These are phyloP conservation scores for Sitobion miscanthi DNA, from an alignment of 1,140 invertebrate genomes.

Conservation along the genomic window DNA sequence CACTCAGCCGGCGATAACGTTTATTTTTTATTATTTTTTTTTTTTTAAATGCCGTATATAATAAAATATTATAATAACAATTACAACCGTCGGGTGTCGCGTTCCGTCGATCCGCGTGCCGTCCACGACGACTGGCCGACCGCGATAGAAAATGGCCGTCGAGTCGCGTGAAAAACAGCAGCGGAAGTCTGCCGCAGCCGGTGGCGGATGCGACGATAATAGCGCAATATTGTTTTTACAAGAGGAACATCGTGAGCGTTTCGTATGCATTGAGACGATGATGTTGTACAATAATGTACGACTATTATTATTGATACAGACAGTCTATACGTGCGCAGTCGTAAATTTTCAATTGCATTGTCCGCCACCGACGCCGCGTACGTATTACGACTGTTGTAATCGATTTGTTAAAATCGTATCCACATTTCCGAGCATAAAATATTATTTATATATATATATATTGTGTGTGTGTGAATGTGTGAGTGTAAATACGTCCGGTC, in stretches of 20 bases:
- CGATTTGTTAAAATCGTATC: conserved; percentile 10
- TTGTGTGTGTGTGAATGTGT: no score
- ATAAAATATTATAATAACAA: background rate
- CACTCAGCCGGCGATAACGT: background rate
- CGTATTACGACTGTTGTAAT: background rate
- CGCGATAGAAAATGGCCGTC: background rate
- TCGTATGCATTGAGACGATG: background rate
- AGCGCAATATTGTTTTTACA: background rate
- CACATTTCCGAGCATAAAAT: background rate
- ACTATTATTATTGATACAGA: conserved; percentile 1
- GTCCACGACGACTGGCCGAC: background rate
- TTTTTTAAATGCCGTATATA: background rate
- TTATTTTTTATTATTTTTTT: background rate
- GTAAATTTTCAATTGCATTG: background rate
- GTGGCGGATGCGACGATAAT: background rate
- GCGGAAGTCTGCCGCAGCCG: background rate
- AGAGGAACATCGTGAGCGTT: background rate
- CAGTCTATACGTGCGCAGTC: background rate
- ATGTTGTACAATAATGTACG: background rate
- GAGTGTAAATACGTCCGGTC: background rate
- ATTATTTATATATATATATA: conserved; percentile 2
- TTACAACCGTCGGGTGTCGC: background rate
- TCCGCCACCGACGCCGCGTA: background rate
- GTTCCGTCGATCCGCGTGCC: background rate
- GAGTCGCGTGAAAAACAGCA: background rate